Conservation (phyloP, 1,140 invertebrate species). For the Heliconius eleuchia region DNA sequence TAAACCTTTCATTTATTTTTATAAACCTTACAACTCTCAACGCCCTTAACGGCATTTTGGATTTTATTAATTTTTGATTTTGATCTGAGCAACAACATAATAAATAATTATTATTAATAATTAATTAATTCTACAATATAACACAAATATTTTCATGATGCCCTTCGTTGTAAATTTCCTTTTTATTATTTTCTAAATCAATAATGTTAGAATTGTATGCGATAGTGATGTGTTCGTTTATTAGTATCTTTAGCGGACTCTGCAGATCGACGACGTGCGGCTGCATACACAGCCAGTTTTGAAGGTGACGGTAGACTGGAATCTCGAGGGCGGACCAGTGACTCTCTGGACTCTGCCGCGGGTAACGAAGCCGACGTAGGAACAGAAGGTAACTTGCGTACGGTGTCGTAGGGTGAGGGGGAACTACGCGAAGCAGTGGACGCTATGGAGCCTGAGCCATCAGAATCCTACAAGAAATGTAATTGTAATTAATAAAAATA, state of each 20-base stretch:
- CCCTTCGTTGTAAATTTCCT: background rate
- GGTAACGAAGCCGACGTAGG: slow-evolving; percentile 77
- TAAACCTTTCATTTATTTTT: background rate
- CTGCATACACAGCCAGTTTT: slow-evolving; percentile 82
- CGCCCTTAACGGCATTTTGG: background rate
- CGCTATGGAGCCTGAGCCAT: slow-evolving; percentile 73
- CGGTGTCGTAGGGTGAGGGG: slow-evolving; percentile 76
- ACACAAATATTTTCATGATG: background rate
- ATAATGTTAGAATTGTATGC: slow-evolving; percentile 84
- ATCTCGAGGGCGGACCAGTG: slow-evolving; percentile 72
- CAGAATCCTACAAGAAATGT: slow-evolving; percentile 72
- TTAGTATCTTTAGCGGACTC: slow-evolving; percentile 80
- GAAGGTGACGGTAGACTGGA: slow-evolving; percentile 84
- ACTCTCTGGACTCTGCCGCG: slow-evolving; percentile 76
- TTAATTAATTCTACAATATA: background rate
- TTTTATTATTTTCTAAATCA: slow-evolving; percentile 8
- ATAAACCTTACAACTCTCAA: background rate
- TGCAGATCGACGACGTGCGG: slow-evolving; percentile 80
- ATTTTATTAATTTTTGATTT: background rate
- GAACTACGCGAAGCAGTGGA: slow-evolving; percentile 71
- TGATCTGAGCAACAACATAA: background rate
- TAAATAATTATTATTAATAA: background rate
- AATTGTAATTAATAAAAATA: background rate
- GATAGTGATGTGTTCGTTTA: slow-evolving; percentile 83
- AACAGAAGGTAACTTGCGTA: slow-evolving; percentile 84